These are phyloP conservation scores for Brachyopa scutellaris DNA, from an alignment of 2,888 invertebrate genomes.

Conservation along the genomic window DNA sequence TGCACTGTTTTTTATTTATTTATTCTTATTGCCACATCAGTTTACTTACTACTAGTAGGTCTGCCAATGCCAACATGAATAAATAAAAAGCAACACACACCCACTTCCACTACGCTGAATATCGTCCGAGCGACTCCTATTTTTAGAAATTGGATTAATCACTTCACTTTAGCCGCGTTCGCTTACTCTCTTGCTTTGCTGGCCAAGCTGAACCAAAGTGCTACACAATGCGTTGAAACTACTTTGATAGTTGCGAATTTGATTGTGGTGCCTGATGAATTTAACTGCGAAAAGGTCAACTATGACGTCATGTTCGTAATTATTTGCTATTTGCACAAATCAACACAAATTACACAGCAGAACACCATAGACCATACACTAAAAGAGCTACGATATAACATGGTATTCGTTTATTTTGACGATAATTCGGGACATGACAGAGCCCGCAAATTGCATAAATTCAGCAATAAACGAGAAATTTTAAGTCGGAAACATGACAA, in stretches of 20 bases:
- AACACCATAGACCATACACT: too few species aligned
- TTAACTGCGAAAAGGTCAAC: slow-evolving; percentile 56
- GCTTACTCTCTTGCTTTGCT: neutral
- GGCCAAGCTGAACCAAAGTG: neutral
- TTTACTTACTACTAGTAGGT: neutral
- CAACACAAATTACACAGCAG: slow-evolving; percentile 4
- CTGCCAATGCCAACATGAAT: too few species aligned
- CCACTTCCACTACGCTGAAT: slow-evolving; percentile 11
- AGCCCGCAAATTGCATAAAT: neutral
- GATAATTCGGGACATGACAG: neutral
- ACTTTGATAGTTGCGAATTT: neutral
- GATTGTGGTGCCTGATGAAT: neutral
- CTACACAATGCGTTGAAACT: slow-evolving; percentile 5
- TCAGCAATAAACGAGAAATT: slow-evolving; percentile 4
- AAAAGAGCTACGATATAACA: neutral
- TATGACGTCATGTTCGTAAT: slow-evolving; percentile 48
- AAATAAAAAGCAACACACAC: neutral
- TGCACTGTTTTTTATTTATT: slow-evolving; percentile 12
- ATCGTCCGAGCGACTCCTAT: slow-evolving; percentile 37
- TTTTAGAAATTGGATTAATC: slow-evolving; percentile 58
- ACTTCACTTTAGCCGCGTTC: slow-evolving; percentile 18
- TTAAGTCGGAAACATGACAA: neutral
- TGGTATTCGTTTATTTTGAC: slow-evolving; percentile 8
- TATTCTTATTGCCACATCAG: neutral
- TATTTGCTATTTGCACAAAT: slow-evolving; percentile 24